Base-by-base conservation (phyloP, 2,888 invertebrate species). In the Tipula helvola region DNA sequence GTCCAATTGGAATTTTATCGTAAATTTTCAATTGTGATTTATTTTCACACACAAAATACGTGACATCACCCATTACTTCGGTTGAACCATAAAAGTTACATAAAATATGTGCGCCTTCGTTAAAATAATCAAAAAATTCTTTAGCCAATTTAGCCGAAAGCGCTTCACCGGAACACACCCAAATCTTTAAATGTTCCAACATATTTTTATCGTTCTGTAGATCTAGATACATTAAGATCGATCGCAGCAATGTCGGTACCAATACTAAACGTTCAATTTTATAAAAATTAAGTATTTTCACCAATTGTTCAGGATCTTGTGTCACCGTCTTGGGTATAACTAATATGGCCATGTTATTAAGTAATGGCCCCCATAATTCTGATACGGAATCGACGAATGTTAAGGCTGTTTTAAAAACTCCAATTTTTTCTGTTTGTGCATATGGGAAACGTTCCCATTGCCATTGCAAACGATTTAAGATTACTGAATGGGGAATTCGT, bases 11-110 rank as follows among this genome's bases (percentile, higher is more conserved):
- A 86, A 97, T 94, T 88, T 95, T 96, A 8, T 94, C 93, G 87
- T 93, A 92, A 87, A 92, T 90, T 87, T 94, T 93, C 87, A 96
- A 89, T 88, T 96, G 95, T 4, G 92, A 92, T 13, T 92, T 90
- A 86, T 92, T 93, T 87, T 93, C 93, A 89, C 97, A 92, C 0
- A 95, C 92, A 88, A 95, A 95, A 89, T 94, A 97, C 0, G 97
- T 97, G 2, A 97, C 97, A 90, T 97, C 97, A 0, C 97, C 97
- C 95, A 97, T 97, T 0, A 97, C 95, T 90, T 98, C 98, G 0
- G 97, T 97, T 88, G 97, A 97, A 0, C 98, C 98, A 89, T 97
- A 97, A 90, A 97, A 97, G 90, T 97, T 98, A 86, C 96, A 96
- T 71, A 98, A 91, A 16, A 93, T 92, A 88, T 95, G 95, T 0